phyloP scores from a whole-genome alignment of 2,113 vertebrate genomes.

The Gobius niger region DNA sequence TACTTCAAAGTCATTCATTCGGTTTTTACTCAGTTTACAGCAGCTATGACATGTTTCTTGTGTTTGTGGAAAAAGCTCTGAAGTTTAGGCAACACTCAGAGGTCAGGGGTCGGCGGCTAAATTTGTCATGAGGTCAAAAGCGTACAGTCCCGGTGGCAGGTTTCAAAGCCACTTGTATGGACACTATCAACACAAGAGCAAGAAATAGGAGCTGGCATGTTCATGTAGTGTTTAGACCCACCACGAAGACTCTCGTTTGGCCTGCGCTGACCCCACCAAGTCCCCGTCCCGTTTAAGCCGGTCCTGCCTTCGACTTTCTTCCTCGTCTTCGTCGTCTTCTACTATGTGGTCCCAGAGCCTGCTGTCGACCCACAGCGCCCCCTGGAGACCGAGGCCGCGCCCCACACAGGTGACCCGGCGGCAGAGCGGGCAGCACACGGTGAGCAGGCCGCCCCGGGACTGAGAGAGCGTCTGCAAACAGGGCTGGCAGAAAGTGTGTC shows the following conservation, averaged over 20 bases:
- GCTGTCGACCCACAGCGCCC: constrained; percentile 73
- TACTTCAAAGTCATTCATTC: too few species aligned
- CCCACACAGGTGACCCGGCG: constrained; percentile 70
- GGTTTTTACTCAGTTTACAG: not conserved
- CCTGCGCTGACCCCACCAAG: constrained; percentile 32
- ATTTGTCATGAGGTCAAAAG: not conserved
- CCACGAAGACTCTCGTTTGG: constrained; percentile 44
- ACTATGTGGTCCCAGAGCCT: constrained; percentile 71
- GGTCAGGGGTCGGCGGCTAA: constrained; percentile 11
- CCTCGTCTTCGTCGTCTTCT: constrained; percentile 34
- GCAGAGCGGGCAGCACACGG: constrained; percentile 73
- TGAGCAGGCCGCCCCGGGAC: constrained; percentile 47
- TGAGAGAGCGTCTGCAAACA: constrained; percentile 71
- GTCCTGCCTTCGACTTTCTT: constrained; percentile 15
- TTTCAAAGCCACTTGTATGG: not conserved
- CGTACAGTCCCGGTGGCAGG: not conserved
- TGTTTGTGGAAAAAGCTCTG: not conserved
- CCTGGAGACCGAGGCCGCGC: constrained; percentile 52
- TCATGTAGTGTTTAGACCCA: constrained; percentile 36
- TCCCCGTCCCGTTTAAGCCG: constrained; percentile 8
- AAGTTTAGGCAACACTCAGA: not conserved
- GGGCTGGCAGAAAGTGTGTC: constrained; percentile 74
- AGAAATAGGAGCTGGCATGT: not conserved
- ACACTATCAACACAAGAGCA: not conserved
- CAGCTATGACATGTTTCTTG: not conserved